Conservation (phyloP, 2,888 invertebrate genomes). For the Alloplasta piceator region DNA sequence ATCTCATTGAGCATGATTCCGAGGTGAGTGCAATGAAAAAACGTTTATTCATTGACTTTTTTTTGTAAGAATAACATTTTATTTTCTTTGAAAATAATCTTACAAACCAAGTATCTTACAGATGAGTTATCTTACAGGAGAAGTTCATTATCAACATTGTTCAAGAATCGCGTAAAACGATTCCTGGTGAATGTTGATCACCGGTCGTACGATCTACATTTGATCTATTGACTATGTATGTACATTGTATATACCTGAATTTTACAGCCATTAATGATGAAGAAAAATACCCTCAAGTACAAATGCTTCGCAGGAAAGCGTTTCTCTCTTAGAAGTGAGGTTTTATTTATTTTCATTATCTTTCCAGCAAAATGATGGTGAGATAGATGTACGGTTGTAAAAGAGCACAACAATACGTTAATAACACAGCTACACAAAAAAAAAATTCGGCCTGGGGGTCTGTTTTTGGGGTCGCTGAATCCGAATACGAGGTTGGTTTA, state of each 20-base stretch:
- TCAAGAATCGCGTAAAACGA: neutral
- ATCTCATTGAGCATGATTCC: constrained; percentile 94
- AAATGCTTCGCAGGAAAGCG: constrained; percentile 21
- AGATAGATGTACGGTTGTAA: no score
- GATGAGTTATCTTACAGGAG: constrained; percentile 1
- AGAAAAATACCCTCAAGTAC: constrained; percentile 36
- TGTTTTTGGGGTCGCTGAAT: no score
- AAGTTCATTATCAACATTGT: neutral
- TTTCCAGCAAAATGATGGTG: neutral
- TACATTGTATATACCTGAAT: constrained; percentile 35
- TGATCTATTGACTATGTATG: neutral
- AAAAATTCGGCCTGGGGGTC: no score
- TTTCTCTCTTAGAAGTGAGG: constrained; percentile 13
- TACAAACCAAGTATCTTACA: neutral
- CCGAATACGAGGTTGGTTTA: no score
- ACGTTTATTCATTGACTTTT: constrained; percentile 40
- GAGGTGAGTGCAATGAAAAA: constrained; percentile 87
- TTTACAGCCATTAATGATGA: constrained; percentile 41
- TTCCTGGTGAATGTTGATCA: constrained; percentile 10
- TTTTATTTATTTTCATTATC: constrained; percentile 4
- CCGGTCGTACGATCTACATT: neutral
- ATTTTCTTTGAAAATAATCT: no score
- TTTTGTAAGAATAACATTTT: neutral
- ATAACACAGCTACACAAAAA: no score
- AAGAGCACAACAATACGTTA: no score